Evolutionary conservation across 2,113 vertebrate genomes (phyloP).

Genomic region (Jaculus jaculus): DNA sequence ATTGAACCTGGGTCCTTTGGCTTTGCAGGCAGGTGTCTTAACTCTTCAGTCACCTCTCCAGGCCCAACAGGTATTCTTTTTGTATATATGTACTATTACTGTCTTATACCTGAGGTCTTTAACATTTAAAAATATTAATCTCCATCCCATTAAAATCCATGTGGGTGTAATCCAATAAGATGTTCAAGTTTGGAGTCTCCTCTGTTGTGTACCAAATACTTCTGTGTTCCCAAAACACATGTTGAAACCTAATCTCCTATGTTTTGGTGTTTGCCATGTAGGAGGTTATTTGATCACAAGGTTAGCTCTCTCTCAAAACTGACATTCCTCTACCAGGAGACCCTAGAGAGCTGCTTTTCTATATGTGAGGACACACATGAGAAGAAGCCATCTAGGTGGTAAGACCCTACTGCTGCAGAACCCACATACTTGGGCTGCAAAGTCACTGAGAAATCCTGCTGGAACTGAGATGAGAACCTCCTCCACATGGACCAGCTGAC

Average conservation of each 20-base stretch:
- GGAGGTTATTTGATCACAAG: not conserved
- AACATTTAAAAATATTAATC: not conserved
- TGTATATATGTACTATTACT: not conserved
- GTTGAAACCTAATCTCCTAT: not conserved
- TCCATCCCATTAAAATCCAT: slow-evolving; percentile 33
- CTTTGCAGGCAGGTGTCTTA: too few relatives aligned
- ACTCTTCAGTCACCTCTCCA: too few relatives aligned
- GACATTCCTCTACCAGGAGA: not conserved
- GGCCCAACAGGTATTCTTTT: not conserved
- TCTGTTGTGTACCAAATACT: not conserved
- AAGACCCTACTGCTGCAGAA: not conserved
- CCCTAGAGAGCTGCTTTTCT: not conserved
- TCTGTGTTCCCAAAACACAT: not conserved
- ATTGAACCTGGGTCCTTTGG: too few relatives aligned
- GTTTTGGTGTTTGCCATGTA: not conserved
- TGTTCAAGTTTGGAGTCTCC: not conserved
- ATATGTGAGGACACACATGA: not conserved
- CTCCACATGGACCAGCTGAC: too few relatives aligned
- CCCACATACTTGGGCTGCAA: too few relatives aligned
- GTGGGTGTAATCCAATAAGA: not conserved
- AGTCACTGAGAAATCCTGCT: too few relatives aligned
- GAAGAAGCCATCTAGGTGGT: not conserved
- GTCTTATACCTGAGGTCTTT: not conserved
- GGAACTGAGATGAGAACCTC: too few relatives aligned
- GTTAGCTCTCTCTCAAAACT: not conserved